Base-by-base conservation (phyloP, 2,888 invertebrate genomes). In the Tetanocera ferruginea region DNA sequence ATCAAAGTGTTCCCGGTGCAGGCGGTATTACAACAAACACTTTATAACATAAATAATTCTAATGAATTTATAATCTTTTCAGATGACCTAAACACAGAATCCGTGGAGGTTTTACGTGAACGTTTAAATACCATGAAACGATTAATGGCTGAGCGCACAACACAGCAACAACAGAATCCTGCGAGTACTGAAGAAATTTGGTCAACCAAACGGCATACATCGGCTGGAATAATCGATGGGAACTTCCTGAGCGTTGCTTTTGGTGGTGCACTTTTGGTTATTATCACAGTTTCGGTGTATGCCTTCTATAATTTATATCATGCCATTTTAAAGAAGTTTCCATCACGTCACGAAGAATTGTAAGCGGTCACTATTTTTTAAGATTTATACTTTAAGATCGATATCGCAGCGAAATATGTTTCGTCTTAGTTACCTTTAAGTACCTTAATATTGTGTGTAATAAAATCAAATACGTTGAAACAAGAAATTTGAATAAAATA, bases 201-300 rank as follows among this genome's bases (percentile, higher is more conserved):
- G 84, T 88, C 88, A 52, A 88, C 86, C 9, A 87, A 86, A 64
- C 88, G 88, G 60, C 87, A 87, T 78, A 85, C 91, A 0, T 86
- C 89, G 4, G 84, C 86, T n/a, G 93, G 92, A 57, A 93, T 96
- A 86, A 96, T 96, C 62, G 95, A 96, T 85, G 89, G 89, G 4
- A 95, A 94, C 86, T 95, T 96, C 86, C 91, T 97, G 0, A 95
- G 95, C 84, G 92, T 96, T 83, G 95, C 96, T 52, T 96, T 96
- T 85, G 95, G 94, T 1, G 93, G 94, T 0, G 95, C 95, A 1
- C 91, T 96, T 4, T 84, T 94, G 11, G 94, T 96, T 62, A 96
- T 97, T 77, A 89, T 96, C 9, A 93, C 94, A 83, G 96, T 96
- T 57, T 95, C 96, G 74, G 91, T 94, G 1, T 96, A 96, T 85